These are phyloP conservation scores for Petrocephalus schoutedeni DNA, from an alignment of 2,797 vertebrate species.

Conservation along the genomic window DNA sequence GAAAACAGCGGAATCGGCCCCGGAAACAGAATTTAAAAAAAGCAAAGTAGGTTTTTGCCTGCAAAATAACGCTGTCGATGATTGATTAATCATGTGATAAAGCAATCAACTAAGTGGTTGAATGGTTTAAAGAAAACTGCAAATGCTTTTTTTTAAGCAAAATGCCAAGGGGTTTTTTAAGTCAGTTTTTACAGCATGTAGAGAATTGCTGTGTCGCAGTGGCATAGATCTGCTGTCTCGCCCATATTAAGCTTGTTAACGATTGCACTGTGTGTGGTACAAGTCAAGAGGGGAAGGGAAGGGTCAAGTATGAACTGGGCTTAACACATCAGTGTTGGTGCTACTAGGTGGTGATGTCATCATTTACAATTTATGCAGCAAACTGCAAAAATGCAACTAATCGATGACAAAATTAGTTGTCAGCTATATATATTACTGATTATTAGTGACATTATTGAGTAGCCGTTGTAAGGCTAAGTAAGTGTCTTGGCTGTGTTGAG, in stretches of 20 bases:
- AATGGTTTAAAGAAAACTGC: background rate
- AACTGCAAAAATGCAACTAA: background rate
- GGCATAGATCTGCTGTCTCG: background rate
- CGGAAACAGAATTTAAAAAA: background rate
- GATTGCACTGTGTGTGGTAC: too few species aligned
- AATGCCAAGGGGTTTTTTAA: background rate
- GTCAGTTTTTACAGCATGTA: background rate
- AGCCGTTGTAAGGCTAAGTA: background rate
- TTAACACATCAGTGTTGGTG: too few species aligned
- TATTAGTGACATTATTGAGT: background rate
- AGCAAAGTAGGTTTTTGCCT: background rate
- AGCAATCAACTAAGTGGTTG: background rate
- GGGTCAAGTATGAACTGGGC: too few species aligned
- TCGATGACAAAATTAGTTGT: too few species aligned
- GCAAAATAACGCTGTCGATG: background rate
- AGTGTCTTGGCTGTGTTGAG: background rate
- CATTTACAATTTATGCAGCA: background rate
- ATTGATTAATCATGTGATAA: background rate
- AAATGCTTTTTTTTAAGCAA: background rate
- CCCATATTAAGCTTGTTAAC: too few species aligned
- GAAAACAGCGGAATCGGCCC: background rate
- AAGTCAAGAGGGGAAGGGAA: too few species aligned
- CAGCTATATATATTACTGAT: background rate
- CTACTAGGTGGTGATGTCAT: too few species aligned
- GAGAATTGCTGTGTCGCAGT: background rate